A percentile compares a stretch with the other conserved stretches of the same genome.
Conservation (phyloP, 1,140 invertebrate species). For the Araneus ventricosus region DNA sequence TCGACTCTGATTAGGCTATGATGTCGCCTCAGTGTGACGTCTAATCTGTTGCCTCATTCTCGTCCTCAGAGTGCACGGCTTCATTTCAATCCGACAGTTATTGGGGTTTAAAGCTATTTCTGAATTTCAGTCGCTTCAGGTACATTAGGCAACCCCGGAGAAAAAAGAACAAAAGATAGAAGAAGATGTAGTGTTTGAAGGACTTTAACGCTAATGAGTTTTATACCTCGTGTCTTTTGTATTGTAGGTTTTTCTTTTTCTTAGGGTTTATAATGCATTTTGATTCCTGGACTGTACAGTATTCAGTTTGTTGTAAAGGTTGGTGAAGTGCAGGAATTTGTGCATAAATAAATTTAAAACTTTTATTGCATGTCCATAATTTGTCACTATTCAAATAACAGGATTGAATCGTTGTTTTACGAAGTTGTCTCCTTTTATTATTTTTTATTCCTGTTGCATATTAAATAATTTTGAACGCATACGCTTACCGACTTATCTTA, state of each 20-base stretch:
- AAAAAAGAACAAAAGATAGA: not conserved
- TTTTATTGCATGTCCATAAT: too few species aligned
- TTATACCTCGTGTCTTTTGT: not conserved
- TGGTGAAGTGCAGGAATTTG: too few species aligned
- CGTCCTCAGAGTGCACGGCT: not conserved
- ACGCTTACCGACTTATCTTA: too few species aligned
- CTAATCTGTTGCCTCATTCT: slow-evolving; percentile 44
- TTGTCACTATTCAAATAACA: too few species aligned
- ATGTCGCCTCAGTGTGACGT: slow-evolving; percentile 43
- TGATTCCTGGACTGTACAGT: too few species aligned
- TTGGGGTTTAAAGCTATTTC: slow-evolving; percentile 49
- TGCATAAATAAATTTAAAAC: too few species aligned
- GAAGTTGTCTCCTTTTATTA: too few species aligned
- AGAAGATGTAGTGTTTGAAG: not conserved
- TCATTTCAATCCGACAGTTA: slow-evolving; percentile 61
- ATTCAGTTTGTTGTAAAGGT: too few species aligned
- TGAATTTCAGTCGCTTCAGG: not conserved
- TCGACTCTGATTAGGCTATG: slow-evolving; percentile 46
- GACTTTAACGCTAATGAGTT: slow-evolving; percentile 3
- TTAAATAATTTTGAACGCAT: too few species aligned
- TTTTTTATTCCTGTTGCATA: too few species aligned
- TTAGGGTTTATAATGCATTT: not conserved
- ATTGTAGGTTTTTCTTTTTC: not conserved
- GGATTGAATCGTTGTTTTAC: too few species aligned
- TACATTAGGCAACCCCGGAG: not conserved